Evolutionary conservation across 2,113 vertebrate genomes (phyloP).

Genomic region (Herpailurus yagouaroundi): DNA sequence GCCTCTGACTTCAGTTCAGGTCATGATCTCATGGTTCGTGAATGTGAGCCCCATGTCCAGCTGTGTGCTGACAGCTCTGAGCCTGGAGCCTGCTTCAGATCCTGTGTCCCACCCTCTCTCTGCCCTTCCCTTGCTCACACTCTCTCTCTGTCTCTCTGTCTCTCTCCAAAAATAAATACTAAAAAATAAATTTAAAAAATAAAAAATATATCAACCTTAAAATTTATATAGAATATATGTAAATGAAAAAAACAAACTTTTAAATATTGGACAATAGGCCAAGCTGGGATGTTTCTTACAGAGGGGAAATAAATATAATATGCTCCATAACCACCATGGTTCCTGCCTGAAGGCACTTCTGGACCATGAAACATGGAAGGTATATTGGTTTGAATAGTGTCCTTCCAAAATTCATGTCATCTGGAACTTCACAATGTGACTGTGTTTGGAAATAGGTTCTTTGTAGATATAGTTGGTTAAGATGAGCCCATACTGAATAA

Average conservation of each 20-base stretch:
- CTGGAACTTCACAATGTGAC: neutral
- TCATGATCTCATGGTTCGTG: neutral
- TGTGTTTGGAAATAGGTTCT: neutral
- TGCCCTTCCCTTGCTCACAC: neutral
- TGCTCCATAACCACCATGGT: neutral
- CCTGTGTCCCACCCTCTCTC: neutral
- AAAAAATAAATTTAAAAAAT: too few relatives aligned
- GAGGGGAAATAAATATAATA: neutral
- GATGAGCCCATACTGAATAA: neutral
- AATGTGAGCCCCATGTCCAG: neutral
- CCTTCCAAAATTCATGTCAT: neutral
- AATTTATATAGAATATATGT: neutral
- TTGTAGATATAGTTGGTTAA: neutral
- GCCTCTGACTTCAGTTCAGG: neutral
- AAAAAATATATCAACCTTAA: too few relatives aligned
- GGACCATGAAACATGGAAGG: neutral
- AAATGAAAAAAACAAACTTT: neutral
- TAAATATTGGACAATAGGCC: neutral
- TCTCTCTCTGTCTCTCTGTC: neutral
- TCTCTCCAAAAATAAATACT: neutral
- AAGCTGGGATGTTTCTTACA: neutral
- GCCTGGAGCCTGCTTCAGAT: neutral
- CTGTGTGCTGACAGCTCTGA: too few relatives aligned
- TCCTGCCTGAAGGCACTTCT: neutral
- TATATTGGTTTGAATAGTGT: neutral